Base-by-base conservation (phyloP, 1,140 invertebrate species). In the Pygmarrhopalites habei region DNA sequence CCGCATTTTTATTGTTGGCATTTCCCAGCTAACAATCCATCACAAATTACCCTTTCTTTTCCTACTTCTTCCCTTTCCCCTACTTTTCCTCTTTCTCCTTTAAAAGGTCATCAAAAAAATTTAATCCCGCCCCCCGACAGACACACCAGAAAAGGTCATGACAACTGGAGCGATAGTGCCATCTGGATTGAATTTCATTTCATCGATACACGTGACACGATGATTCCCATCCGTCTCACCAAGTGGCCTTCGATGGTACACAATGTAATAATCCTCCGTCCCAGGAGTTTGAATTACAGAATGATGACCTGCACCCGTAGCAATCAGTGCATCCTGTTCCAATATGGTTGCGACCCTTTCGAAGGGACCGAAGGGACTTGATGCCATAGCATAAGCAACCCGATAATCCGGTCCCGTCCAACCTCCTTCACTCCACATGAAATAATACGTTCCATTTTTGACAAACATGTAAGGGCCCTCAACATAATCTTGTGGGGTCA, bases 381-480 rank as follows among this genome's bases (percentile, higher is more conserved):
- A 35, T 1, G 58, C 35, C 53, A 49, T 66, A 14, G 64, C 51
- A 19, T 66, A 66, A 0, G 64, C 64, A 2, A 66, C 64, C 23
- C 30, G 25, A 26, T 66, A 66, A 44, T 66, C 53, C 0, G 64
- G 64, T 0, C 64, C 64, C 19, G 52, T 28, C 64, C 64, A 66
- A 0, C 17, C 64, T 2, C 53, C 64, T 51, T 66, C 64, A 1
- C 58, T 60, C 58, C 59, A 66, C 64, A 66, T 66, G 30, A 66
- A 66, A 25, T 66, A 66, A 23, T 66, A 66, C 17, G 32, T 61
- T 0, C 43, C 64, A 30, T 66, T 61, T n/a, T 58, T 32, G 14
- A 46, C 28, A 21, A 66, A 66, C 64, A 66, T 66, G 26, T 57
- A 66, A 0, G 64, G 64, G 0, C 64, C 64, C 52, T 66, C 64